These are phyloP conservation scores for Schizopygopsis malacanthus DNA, from an alignment of 2,797 vertebrate species.

Conservation along the genomic window DNA sequence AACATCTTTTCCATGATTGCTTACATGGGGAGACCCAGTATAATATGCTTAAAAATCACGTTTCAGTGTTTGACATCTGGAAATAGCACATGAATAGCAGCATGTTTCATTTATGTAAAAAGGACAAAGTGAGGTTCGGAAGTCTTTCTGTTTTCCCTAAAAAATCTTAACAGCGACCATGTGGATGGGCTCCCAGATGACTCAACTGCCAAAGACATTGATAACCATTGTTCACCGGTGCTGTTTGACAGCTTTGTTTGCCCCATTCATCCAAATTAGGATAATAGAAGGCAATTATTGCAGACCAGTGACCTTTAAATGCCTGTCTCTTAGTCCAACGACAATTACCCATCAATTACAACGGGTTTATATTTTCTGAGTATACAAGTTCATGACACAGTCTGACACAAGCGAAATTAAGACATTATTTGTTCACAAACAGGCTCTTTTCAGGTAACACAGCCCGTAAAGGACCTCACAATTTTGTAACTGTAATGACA, in stretches of 20 bases:
- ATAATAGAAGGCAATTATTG: slow-evolving; percentile 69
- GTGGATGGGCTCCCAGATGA: not conserved
- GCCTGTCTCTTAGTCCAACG: slow-evolving; percentile 26
- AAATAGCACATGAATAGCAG: slow-evolving; percentile 25
- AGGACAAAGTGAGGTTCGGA: slow-evolving; percentile 10
- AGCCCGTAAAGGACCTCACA: not conserved
- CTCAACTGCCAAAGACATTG: slow-evolving; percentile 47
- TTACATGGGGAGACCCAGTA: no score
- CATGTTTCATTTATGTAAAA: slow-evolving; percentile 39
- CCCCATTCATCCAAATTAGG: slow-evolving; percentile 64
- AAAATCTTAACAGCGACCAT: slow-evolving; percentile 2
- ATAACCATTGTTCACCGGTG: slow-evolving; percentile 47
- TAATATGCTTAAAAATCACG: not conserved
- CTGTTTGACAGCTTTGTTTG: slow-evolving; percentile 68
- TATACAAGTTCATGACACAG: slow-evolving; percentile 47
- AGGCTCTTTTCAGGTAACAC: not conserved
- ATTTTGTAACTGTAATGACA: slow-evolving; percentile 27
- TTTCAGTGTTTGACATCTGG: slow-evolving; percentile 23
- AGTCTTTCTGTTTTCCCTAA: slow-evolving; percentile 18
- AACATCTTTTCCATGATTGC: no score
- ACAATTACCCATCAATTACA: slow-evolving; percentile 51
- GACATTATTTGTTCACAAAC: slow-evolving; percentile 5
- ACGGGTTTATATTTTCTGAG: slow-evolving; percentile 23
- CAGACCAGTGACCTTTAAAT: slow-evolving; percentile 60
- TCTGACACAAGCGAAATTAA: slow-evolving; percentile 38